Base-by-base conservation (phyloP, 2,888 invertebrate genomes). In the Smittia aterrima region DNA sequence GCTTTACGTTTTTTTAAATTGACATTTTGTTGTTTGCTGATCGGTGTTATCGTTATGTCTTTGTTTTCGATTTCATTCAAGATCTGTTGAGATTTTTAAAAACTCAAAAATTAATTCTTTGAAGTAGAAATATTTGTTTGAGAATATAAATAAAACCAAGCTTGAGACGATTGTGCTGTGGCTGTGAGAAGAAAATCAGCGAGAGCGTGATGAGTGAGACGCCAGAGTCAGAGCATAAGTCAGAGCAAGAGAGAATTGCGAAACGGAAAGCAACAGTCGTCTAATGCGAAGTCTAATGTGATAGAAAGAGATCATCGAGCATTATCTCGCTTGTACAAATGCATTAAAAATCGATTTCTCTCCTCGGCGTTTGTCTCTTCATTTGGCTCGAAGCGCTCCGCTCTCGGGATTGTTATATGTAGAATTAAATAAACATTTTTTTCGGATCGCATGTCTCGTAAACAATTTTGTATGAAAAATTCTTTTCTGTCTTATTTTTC, bases 61-160 rank as follows among this genome's bases (percentile, higher is more conserved):
- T 72, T 72, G 27, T 72, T 72, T 41, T 72, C 72, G n/a, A 72
- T 72, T 24, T 72, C 72, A 40, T 58, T 72, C 1, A 72, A 40
- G 6, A 72, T 72, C 72, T 72, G 22, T 38, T 38, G 38, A 38
- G 38, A 7, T 9, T 6, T 6, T 6, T 9, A 38, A 38, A 7
- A 38, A 38, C 11, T 6, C 7, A 38, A 38, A 38, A 38, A 38
- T n/a, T n/a, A n/a, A n/a, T n/a, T n/a, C n/a, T n/a, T n/a, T n/a
- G n/a, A n/a, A n/a, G n/a, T n/a, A n/a, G n/a, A n/a, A n/a, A n/a
- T n/a, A n/a, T n/a, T n/a, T n/a, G n/a, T n/a, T n/a, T n/a, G n/a
- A n/a, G n/a, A n/a, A n/a, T n/a, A n/a, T n/a, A n/a, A n/a, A n/a
- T n/a, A n/a, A n/a, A n/a, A n/a, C n/a, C n/a, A n/a, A n/a, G n/a